Percentiles rank a stretch among this genome's conserved stretches.
These are phyloP conservation scores for Eristalinus aeneus DNA, from an alignment of 2,888 invertebrate genomes.

Conservation along the genomic window DNA sequence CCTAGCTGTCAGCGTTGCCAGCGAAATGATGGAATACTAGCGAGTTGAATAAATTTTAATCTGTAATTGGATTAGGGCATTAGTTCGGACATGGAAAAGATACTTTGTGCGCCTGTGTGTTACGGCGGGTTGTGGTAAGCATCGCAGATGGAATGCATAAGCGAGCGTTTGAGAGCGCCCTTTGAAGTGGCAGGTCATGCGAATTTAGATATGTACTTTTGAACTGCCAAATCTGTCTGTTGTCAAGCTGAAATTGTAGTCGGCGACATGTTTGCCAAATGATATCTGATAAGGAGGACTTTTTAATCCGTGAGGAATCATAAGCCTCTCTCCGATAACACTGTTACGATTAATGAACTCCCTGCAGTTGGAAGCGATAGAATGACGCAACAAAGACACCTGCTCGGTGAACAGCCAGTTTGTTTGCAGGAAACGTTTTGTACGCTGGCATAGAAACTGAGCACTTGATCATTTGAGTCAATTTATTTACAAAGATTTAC, in stretches of 20 bases:
- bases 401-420: no score
- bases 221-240: neutral
- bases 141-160: neutral
- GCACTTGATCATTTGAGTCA: no score
- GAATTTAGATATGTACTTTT: neutral
- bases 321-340: no score
- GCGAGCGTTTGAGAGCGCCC: neutral
- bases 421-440: neutral
- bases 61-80: neutral
- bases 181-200: neutral
- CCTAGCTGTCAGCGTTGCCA: conserved; percentile 48
- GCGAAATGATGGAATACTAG: neutral
- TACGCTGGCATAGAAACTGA: no score
- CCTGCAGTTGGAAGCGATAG: no score
- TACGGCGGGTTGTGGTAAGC: neutral
- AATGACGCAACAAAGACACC: no score
- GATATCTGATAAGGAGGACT: neutral
- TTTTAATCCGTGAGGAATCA: no score
- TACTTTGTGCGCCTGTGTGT: neutral
- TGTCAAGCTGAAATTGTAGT: neutral
- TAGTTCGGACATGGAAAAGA: neutral
- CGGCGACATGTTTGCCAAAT: neutral
- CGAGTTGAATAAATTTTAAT: neutral
- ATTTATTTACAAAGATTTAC: no score
- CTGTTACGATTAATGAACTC: no score